These are phyloP conservation scores for Hyperoodon ampullatus DNA, from an alignment of 2,113 vertebrate species.

Conservation along the genomic window DNA sequence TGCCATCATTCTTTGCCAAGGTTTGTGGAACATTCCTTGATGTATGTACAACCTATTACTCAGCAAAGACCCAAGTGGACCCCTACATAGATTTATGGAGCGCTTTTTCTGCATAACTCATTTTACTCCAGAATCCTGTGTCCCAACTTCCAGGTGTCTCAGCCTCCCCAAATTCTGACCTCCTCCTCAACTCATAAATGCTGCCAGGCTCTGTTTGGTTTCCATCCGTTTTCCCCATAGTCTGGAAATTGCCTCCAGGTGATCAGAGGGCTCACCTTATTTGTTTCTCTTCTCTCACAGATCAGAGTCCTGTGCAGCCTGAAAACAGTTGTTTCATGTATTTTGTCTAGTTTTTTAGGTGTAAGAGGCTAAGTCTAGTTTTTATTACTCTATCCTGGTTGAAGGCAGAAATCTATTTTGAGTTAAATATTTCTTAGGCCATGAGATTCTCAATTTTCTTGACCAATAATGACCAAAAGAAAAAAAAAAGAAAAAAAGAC, in stretches of 20 bases:
- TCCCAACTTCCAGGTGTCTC: not conserved
- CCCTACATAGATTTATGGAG: not conserved
- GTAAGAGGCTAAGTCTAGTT: not conserved
- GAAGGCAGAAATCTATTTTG: not conserved
- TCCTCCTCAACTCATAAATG: not conserved
- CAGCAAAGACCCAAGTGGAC: not conserved
- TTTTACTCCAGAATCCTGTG: not conserved
- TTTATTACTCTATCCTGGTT: not conserved
- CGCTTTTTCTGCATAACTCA: not conserved
- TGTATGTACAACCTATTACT: not conserved
- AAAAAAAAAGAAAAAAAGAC: not conserved
- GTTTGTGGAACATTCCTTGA: not conserved
- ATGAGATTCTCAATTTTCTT: not conserved
- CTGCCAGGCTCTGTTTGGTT: not conserved
- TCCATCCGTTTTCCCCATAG: not conserved
- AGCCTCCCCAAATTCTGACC: not conserved
- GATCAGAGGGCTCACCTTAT: not conserved
- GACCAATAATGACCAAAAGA: not conserved
- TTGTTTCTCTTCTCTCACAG: not conserved
- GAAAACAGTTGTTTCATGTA: not conserved
- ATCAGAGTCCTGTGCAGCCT: not conserved
- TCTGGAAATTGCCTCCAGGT: not conserved
- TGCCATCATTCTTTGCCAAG: not conserved
- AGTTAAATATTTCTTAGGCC: not conserved
- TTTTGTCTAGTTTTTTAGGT: not conserved